phyloP scores from a whole-genome alignment of 1,140 invertebrate genomes.

The Pentalonia nigronervosa region DNA sequence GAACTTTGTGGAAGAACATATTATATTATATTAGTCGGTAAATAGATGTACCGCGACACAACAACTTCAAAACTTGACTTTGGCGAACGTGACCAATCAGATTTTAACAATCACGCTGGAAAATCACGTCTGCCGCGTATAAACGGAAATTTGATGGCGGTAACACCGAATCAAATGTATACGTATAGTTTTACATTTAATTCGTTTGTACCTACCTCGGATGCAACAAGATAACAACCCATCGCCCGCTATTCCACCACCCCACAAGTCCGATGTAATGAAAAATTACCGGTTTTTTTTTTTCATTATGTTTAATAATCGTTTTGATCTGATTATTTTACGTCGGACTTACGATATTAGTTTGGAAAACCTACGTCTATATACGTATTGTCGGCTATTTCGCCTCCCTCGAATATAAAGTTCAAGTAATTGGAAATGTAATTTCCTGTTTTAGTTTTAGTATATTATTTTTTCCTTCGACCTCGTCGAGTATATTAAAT shows the following conservation, averaged over 20 bases:
- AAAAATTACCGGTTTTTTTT: neutral
- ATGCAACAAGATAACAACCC: neutral
- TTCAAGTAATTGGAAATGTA: slow-evolving; percentile 6
- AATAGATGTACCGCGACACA: neutral
- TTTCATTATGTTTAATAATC: neutral
- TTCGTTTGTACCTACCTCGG: neutral
- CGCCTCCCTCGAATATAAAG: neutral
- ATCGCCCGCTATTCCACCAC: neutral
- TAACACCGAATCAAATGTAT: neutral
- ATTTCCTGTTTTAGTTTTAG: neutral
- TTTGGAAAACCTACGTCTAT: neutral
- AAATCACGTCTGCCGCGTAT: neutral
- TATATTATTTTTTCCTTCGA: neutral
- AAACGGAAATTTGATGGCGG: slow-evolving; percentile 22
- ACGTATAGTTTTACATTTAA: neutral
- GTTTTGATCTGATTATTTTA: neutral
- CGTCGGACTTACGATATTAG: neutral
- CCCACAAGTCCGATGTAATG: neutral
- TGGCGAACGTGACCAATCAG: slow-evolving; percentile 16
- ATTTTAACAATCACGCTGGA: neutral
- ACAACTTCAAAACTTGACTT: neutral
- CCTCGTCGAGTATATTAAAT: neutral
- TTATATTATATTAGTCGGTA: neutral
- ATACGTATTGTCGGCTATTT: neutral
- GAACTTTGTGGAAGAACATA: neutral